These are phyloP conservation scores for Galemys pyrenaicus DNA, from an alignment of 2,113 vertebrate genomes.

Conservation along the genomic window DNA sequence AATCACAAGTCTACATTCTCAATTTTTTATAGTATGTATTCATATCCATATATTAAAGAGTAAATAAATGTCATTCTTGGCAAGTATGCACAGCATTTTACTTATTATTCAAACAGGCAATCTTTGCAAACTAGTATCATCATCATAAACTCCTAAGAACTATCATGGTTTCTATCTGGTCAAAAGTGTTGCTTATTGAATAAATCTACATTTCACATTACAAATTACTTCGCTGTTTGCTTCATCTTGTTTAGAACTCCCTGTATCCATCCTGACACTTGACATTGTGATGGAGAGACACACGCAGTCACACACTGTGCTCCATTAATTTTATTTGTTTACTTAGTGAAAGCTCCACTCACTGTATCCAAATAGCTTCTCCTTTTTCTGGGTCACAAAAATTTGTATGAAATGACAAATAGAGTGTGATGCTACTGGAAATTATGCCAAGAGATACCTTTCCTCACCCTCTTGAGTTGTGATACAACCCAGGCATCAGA, in stretches of 20 bases:
- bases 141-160: not conserved
- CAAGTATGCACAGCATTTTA: not conserved
- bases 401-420: slow-evolving; percentile 32
- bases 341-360: slow-evolving; percentile 35
- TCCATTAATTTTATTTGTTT: slow-evolving; percentile 70
- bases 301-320: not conserved
- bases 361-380: slow-evolving; percentile 34
- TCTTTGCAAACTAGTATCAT: not conserved
- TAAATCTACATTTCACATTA: not conserved
- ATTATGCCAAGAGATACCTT: not conserved
- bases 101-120: not conserved
- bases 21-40: not conserved
- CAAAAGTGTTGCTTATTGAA: not conserved
- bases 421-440: not conserved
- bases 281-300: slow-evolving; percentile 23
- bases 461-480: not conserved
- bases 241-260: not conserved
- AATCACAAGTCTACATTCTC: not conserved
- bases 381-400: slow-evolving; percentile 58
- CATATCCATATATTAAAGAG: not conserved
- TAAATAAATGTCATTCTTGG: not conserved
- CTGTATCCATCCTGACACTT: not conserved
- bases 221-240: slow-evolving; percentile 20
- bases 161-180: not conserved
- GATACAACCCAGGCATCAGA: not conserved